Base-by-base conservation (phyloP, 2,888 invertebrate species). In the Orthonychiurus folsomi region DNA sequence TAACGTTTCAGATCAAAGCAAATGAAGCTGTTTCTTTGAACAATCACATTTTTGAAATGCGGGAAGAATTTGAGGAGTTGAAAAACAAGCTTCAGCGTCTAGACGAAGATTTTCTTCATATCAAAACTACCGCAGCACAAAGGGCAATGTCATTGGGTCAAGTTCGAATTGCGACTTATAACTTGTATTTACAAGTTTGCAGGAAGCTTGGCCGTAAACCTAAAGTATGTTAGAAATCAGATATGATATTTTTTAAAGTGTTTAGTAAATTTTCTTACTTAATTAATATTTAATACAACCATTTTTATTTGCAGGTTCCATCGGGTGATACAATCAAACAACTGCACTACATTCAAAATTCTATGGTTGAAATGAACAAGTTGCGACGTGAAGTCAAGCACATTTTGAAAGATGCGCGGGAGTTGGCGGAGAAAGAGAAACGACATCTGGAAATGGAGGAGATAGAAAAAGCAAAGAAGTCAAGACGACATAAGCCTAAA, bases 91-190 rank as follows among this genome's bases (percentile, higher is more conserved):
- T 66, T 12, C 56, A 64, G 1, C 58, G 66, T 3, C 58, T 72
- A 3, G 70, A 72, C 50, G 69, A 69, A n/a, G 65, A 66, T 52
- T 52, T 72, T 3, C 50, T 68, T 12, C 61, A 69, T 52, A 69
- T 69, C 25, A 70, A 72, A 52, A 65, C 67, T 0, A 72, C 72
- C 0, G 69, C 72, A 1, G 72, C 72, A 1, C 64, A 67, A n/a
- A 55, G 72, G 52, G 70, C 72, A 2, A 58, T 67, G 0, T 60
- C 66, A 9, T 66, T 72, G 47, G 70, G 70, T 24, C 70, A 71
- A 61, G 68, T 72, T 47, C 70, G 70, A 56, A 69, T 71, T 66
- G 68, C 69, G 1, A 71, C 68, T 57, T 61, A 69, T 48, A 72
- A 71, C 57, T 28, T 72, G 58, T 72, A 72, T 37, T 24, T 64